A percentile compares a stretch with the other conserved stretches of the same genome.
Conservation (phyloP, 2,888 invertebrate genomes). For the Corbicula japonica region DNA sequence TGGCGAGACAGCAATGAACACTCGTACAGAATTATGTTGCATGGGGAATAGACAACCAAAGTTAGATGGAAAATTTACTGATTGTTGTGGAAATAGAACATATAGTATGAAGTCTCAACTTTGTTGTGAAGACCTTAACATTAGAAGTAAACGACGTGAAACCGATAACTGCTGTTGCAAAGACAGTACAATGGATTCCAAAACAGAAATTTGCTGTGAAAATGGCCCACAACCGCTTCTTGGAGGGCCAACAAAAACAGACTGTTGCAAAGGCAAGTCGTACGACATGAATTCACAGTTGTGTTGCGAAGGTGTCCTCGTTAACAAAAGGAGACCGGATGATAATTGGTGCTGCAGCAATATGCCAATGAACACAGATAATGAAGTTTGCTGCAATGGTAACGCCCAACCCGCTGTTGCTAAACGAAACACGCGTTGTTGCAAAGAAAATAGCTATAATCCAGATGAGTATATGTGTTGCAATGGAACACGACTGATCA, state of each 20-base stretch:
- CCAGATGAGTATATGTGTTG: conserved; percentile 40
- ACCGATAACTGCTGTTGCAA: conserved; percentile 47
- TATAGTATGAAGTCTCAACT: conserved; percentile 26
- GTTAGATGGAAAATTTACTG: conserved; percentile 39
- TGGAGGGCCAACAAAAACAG: conserved; percentile 17
- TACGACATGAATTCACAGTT: conserved; percentile 34
- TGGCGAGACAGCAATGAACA: conserved; percentile 35
- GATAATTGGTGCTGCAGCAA: conserved; percentile 57
- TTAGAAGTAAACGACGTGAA: conserved; percentile 27
- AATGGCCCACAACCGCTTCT: conserved; percentile 29
- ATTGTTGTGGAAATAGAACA: conserved; percentile 44
- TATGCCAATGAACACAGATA: conserved; percentile 35
- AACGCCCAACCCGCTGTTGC: conserved; percentile 22
- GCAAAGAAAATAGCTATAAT: conserved; percentile 35
- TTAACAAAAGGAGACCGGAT: conserved; percentile 15
- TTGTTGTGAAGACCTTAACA: conserved; percentile 41
- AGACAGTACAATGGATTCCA: conserved; percentile 34
- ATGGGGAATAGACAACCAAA: conserved; percentile 29
- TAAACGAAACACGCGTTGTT: conserved; percentile 30
- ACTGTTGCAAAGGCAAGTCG: conserved; percentile 37
- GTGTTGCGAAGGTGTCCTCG: conserved; percentile 39
- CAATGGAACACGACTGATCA: conserved; percentile 22
- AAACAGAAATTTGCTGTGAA: conserved; percentile 46
- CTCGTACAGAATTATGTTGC: conserved; percentile 47
- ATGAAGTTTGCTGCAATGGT: conserved; percentile 44